A percentile compares a stretch with the other conserved stretches of the same genome.
Conservation (phyloP, 2,888 invertebrate genomes). For the Ichneumoninae sp. region DNA sequence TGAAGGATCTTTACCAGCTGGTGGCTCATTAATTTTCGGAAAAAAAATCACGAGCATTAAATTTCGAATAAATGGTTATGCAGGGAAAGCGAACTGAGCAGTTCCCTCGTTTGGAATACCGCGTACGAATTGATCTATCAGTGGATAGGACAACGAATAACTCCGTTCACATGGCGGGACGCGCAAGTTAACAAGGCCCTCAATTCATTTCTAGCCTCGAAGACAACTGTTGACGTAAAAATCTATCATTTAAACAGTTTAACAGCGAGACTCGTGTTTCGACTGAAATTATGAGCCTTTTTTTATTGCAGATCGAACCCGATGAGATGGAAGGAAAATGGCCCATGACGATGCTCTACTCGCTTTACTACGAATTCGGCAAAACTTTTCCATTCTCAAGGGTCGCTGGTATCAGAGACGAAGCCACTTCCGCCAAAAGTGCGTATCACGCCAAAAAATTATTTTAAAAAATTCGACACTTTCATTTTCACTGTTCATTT, state of each 20-base stretch:
- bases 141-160: slow-evolving; percentile 91
- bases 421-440: slow-evolving; percentile 90
- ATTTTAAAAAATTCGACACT: not conserved
- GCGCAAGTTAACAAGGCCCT: slow-evolving; percentile 91
- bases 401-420: slow-evolving; percentile 90
- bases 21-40: not conserved
- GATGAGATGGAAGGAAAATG: slow-evolving; percentile 91
- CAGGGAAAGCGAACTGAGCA: slow-evolving; percentile 91
- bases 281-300: not conserved
- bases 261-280: not conserved
- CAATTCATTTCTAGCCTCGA: slow-evolving; percentile 90
- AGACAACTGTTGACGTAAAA: slow-evolving; percentile 89
- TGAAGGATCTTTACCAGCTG: not conserved
- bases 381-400: slow-evolving; percentile 92
- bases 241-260: not conserved
- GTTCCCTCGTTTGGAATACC: slow-evolving; percentile 88
- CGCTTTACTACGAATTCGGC: slow-evolving; percentile 92
- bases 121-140: slow-evolving; percentile 92
- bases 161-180: slow-evolving; percentile 92
- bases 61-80: not conserved
- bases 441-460: slow-evolving; percentile 22
- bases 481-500: not conserved
- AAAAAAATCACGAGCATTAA: not conserved
- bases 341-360: slow-evolving; percentile 92
- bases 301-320: slow-evolving; percentile 87